Base-by-base conservation (phyloP, 2,888 invertebrate species). In the Neelides folsomi region DNA sequence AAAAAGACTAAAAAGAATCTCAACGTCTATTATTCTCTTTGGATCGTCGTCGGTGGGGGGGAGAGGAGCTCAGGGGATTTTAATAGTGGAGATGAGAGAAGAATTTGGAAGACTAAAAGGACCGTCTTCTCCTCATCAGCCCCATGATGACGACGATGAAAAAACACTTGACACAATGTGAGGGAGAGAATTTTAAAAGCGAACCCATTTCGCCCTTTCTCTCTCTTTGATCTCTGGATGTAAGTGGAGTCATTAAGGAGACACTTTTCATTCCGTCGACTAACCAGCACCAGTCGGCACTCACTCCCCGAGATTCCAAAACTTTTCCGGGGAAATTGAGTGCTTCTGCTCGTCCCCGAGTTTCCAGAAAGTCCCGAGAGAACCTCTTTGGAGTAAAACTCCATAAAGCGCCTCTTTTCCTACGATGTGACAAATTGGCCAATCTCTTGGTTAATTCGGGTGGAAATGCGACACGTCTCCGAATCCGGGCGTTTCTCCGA, bases 361-460 rank as follows among this genome's bases (percentile, higher is more conserved):
- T 58, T 54, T 56, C 51, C 56, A 7, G 27, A 27, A 27, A 27
- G 4, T 27, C 27, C 27, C 27, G 27, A 27, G 27, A 27, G 27
- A 27, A 27, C 27, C 27, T 27, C 27, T 27, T 27, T 27, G 27
- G 27, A 27, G 27, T 27, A 27, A 27, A 27, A 27, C 27, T 27
- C 27, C 27, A 27, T 27, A 27, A 27, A 27, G 27, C 27, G 27
- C 27, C 27, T 27, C 27, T 27, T 27, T 27, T 27, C 27, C 27
- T 27, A 27, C 60, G 59, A 59, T 63, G 59, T 63, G 60, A 60
- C 60, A 63, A 63, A 63, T 60, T 60, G 63, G 63, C 52, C 63
- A 63, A 63, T 63, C 59, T 60, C 57, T 60, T 60, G 60, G 60
- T 60, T 64, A 64, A 64, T 64, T 62, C 64, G 62, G 57, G 62